These are phyloP conservation scores for Lysandra bellargus DNA, from an alignment of 2,888 invertebrate species.

Conservation along the genomic window DNA sequence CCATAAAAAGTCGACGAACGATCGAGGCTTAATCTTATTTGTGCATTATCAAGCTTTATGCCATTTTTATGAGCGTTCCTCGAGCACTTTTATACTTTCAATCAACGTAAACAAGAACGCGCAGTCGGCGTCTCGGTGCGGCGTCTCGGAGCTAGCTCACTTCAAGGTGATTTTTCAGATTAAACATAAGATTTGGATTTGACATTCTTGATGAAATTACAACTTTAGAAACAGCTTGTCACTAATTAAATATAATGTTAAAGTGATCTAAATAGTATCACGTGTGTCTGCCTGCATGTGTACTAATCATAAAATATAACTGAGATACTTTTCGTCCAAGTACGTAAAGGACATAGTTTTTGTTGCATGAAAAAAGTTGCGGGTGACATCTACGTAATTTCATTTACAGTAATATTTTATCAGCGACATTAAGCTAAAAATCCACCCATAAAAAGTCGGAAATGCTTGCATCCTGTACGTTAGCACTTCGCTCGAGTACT, in stretches of 20 bases:
- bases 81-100: conserved; percentile 16
- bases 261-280: too few relatives aligned
- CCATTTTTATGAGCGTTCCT: conserved; percentile 20
- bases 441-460: background rate
- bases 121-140: background rate
- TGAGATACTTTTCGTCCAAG: too few relatives aligned
- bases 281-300: too few relatives aligned
- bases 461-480: background rate
- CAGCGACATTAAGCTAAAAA: background rate
- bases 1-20: conserved; percentile 17
- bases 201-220: too few relatives aligned
- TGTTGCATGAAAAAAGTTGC: too few relatives aligned
- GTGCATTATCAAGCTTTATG: conserved; percentile 23
- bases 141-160: background rate
- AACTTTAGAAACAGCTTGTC: too few relatives aligned
- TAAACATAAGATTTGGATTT: too few relatives aligned
- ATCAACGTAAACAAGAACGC: conserved; percentile 9
- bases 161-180: background rate
- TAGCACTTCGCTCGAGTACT: background rate
- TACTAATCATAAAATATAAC: too few relatives aligned
- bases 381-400: too few relatives aligned
- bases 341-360: too few relatives aligned
- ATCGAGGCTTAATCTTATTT: conserved; percentile 24
- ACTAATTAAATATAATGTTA: too few relatives aligned
- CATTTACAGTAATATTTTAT: too few relatives aligned